phyloP scores from a whole-genome alignment of 2,113 vertebrate genomes.

The Puffinus mauretanicus region DNA sequence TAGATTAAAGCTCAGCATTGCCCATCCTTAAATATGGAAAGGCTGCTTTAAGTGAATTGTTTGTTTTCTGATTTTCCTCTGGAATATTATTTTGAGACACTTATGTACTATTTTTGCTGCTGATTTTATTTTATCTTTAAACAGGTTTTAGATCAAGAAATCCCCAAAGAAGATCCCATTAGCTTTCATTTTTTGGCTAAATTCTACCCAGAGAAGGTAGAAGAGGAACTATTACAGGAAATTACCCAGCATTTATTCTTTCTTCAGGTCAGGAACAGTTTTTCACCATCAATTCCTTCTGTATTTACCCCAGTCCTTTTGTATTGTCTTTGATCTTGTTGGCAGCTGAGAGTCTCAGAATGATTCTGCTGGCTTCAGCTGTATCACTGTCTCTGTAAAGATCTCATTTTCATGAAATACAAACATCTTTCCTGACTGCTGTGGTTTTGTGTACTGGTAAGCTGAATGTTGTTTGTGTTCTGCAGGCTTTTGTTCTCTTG shows the following conservation, averaged over 20 bases:
- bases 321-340: background rate
- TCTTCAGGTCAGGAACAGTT: constrained; percentile 82
- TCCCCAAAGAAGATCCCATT: constrained; percentile 90
- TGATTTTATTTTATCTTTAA: constrained; percentile 21
- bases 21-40: background rate
- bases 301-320: background rate
- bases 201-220: constrained; percentile 93
- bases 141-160: constrained; percentile 91
- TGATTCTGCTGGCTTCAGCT: constrained; percentile 6
- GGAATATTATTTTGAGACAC: background rate
- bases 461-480: background rate
- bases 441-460: background rate
- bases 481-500: background rate
- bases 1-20: background rate
- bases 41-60: background rate
- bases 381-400: background rate
- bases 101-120: background rate
- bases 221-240: constrained; percentile 92
- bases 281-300: constrained; percentile 1
- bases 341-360: background rate
- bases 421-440: background rate
- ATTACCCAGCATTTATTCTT: constrained; percentile 96
- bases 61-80: background rate
- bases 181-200: constrained; percentile 91
- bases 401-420: background rate